Evolutionary conservation across 2,797 vertebrate genomes (phyloP), one percentile per base, ranked within the genome.

Genomic region (Galagoides demidoff): DNA sequence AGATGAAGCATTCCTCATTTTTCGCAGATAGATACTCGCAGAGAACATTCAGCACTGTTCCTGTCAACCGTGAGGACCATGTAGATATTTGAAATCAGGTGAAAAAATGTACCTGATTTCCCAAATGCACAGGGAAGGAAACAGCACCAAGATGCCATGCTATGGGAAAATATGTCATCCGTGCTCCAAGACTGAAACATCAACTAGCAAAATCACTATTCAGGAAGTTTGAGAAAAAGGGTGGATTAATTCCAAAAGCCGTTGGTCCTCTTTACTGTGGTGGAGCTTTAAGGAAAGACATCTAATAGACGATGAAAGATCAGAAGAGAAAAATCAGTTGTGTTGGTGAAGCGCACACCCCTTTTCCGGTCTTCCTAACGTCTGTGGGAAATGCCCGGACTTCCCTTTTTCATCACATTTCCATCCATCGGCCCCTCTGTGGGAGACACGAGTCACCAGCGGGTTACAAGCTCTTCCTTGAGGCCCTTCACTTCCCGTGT

Each of bases 381-480:
- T 31, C 13, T 37, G 16, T 1, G 52, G 7, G 27, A 43, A 20
- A 37, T 16, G 2, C 84, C 17, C 9, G 1, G 4, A 31, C 52
- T 52, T 52, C 64, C 70, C 31, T 29, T 37, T 20, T 49, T 19
- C 3, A 0, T 16, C 1, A 1, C 4, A 0, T 27, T 13, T 45
- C 34, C 16, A 12, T 7, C 84, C 22, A 1, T 1, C 27, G 55
- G 1, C 23, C 61, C 7, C 20, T 52, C 61, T 19, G 10, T 2
- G 37, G 70, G 29, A 49, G 43, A 59, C 70, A 9, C 27, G 34
- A 39, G 14, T 34, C n/a, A 3, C 31, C 4, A 0, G n/a, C 0
- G 37, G 23, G 13, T 31, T 2, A 0, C 0, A 0, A 0, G 2
- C 57, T 45, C 20, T 6, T 4, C 13, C 39, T 22, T 0, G 12